Conservation (phyloP, 2,113 vertebrate genomes). For the Mesoclemmys tuberculata region DNA sequence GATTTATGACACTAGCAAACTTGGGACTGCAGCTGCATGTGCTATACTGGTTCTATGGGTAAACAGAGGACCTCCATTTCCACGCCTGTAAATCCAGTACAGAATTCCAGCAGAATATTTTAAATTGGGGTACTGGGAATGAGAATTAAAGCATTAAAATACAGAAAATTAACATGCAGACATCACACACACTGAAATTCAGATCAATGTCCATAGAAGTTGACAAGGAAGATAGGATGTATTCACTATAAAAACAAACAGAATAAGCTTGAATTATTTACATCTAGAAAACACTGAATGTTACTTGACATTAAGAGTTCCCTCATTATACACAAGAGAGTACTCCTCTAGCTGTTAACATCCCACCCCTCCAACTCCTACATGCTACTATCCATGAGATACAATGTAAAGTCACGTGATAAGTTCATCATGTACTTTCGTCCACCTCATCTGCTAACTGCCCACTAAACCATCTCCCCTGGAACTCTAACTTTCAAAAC, state of each 20-base stretch:
- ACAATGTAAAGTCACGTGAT: not conserved
- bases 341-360: not conserved
- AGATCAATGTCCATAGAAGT: not conserved
- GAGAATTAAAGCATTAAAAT: constrained; percentile 2
- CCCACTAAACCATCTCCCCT: not conserved
- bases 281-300: not conserved
- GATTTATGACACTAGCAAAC: not conserved
- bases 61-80: not conserved
- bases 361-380: not conserved
- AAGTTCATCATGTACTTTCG: not conserved
- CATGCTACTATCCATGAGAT: not conserved
- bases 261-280: not conserved
- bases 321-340: not conserved
- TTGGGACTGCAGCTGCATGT: not conserved
- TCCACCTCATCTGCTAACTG: not conserved
- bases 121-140: not conserved
- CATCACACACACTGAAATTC: not conserved
- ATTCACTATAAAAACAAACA: not conserved
- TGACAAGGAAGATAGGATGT: not conserved
- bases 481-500: constrained; percentile 4
- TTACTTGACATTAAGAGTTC: not conserved
- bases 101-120: not conserved
- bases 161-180: not conserved
- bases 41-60: not conserved
- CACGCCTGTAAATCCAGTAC: not conserved